Evolutionary conservation across 2,797 vertebrate species (phyloP).

Genomic region (Meriones psammophilus): DNA sequence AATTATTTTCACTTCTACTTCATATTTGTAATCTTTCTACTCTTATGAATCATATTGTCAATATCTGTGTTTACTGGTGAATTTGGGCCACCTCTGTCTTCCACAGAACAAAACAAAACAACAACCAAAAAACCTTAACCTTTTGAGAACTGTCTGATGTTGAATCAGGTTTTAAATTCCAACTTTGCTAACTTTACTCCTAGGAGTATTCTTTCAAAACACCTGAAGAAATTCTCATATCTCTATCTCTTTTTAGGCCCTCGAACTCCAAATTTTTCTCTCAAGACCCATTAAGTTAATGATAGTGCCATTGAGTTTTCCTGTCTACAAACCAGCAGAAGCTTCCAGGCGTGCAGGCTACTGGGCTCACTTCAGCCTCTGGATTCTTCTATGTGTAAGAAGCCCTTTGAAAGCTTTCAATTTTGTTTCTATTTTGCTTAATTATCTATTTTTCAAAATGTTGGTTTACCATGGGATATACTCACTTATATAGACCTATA

Average conservation of each 20-base stretch:
- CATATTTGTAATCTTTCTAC: neutral
- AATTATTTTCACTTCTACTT: neutral
- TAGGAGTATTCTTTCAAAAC: neutral
- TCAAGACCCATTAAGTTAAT: neutral
- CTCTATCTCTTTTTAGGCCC: neutral
- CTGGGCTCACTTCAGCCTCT: neutral
- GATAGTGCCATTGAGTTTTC: neutral
- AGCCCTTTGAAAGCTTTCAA: slow-evolving; percentile 2
- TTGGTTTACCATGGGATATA: no score
- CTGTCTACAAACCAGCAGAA: neutral
- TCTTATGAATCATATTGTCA: neutral
- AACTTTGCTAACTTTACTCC: slow-evolving; percentile 1
- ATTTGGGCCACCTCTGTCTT: neutral
- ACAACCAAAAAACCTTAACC: neutral
- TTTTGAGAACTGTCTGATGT: slow-evolving; percentile 30
- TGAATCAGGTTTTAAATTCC: slow-evolving; percentile 41
- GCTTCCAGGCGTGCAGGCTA: neutral
- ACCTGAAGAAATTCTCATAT: neutral
- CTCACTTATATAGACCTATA: no score
- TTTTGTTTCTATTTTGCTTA: slow-evolving; percentile 33
- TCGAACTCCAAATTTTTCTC: slow-evolving; percentile 3
- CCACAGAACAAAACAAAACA: no score
- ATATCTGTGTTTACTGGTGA: neutral
- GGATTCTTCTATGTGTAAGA: neutral
- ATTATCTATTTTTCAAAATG: neutral